A percentile compares a stretch with the other conserved stretches of the same genome.
These are phyloP conservation scores for Anagrus nilaparvatae DNA, from an alignment of 1,140 invertebrate genomes.

Conservation along the genomic window DNA sequence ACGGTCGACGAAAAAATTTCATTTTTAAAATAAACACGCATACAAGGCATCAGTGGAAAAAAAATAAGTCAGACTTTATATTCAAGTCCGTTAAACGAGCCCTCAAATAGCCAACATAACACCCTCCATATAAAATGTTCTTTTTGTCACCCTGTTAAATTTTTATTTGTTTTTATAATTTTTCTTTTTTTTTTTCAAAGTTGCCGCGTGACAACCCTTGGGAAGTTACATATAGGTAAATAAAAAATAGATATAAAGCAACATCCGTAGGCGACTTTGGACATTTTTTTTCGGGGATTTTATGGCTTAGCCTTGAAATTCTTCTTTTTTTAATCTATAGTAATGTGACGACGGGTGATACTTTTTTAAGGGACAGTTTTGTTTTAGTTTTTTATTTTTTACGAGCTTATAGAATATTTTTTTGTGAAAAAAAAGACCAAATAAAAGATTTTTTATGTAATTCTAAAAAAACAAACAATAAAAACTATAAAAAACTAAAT, in stretches of 20 bases:
- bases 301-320: constrained; percentile 33
- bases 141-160: constrained; percentile 36
- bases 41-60: constrained; percentile 3
- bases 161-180: constrained; percentile 22
- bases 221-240: constrained; percentile 16
- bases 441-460: too few relatives aligned
- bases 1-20: too few relatives aligned
- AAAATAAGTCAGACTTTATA: too few relatives aligned
- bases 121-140: too few relatives aligned
- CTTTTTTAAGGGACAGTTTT: constrained; percentile 24
- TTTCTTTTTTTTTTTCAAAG: constrained; percentile 19
- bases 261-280: constrained; percentile 23
- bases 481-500: too few relatives aligned
- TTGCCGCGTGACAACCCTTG: constrained; percentile 30
- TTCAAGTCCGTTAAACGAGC: neutral
- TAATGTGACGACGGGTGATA: constrained; percentile 20
- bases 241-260: constrained; percentile 36
- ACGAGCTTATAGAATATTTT: too few relatives aligned
- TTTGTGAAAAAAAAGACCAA: too few relatives aligned
- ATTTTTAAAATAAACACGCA: neutral
- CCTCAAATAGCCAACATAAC: neutral
- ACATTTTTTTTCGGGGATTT: constrained; percentile 29
- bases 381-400: constrained; percentile 4
- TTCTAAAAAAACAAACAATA: too few relatives aligned
- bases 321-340: constrained; percentile 24